A percentile compares a stretch with the other conserved stretches of the same genome.
Conservation (phyloP, 2,113 vertebrate genomes). For the Elaphurus davidianus region DNA sequence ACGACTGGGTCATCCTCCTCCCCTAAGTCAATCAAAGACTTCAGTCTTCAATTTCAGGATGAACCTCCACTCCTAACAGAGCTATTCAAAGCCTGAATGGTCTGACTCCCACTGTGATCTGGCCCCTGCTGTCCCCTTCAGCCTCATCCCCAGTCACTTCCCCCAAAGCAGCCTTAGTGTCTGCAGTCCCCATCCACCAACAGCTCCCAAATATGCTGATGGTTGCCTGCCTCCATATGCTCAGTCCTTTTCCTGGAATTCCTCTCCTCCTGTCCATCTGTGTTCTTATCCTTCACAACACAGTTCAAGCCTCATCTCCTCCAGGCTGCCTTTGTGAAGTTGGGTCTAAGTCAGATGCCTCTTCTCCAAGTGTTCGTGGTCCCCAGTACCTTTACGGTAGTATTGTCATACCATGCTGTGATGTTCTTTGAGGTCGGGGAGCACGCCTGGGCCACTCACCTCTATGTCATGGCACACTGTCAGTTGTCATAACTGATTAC, state of each 20-base stretch:
- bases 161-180: background rate
- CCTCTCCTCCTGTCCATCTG: background rate
- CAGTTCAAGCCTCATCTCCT: background rate
- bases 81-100: background rate
- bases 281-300: background rate
- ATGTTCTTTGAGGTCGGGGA: background rate
- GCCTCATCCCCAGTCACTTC: background rate
- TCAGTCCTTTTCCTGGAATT: background rate
- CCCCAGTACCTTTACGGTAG: background rate
- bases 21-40: background rate
- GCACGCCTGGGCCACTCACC: background rate
- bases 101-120: background rate
- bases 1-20: background rate
- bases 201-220: background rate
- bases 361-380: background rate
- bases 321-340: background rate
- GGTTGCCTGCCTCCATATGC: background rate
- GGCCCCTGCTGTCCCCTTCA: background rate
- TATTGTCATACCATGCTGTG: background rate
- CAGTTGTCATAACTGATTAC: background rate
- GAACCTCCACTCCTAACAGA: background rate
- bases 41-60: background rate
- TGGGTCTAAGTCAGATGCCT: background rate
- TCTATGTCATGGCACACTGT: background rate
- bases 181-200: fast-evolving